These are phyloP conservation scores for Oryzaephilus surinamensis DNA, from an alignment of 1,140 invertebrate species.

Conservation along the genomic window DNA sequence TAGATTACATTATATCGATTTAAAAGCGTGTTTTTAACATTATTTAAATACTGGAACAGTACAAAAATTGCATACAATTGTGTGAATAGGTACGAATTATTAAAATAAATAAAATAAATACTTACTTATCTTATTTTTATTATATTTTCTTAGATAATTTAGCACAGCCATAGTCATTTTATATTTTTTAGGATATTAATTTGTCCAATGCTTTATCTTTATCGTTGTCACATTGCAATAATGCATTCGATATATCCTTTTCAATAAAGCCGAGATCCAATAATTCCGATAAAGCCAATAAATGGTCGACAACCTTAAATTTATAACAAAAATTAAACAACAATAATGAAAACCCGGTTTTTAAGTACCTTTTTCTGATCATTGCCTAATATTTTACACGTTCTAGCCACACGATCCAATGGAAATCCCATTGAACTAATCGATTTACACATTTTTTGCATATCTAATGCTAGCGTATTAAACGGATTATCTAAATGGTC, in stretches of 20 bases:
- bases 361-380: slow-evolving; percentile 74
- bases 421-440: slow-evolving; percentile 79
- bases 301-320: slow-evolving; percentile 62
- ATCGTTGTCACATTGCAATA: slow-evolving; percentile 68
- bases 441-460: slow-evolving; percentile 55
- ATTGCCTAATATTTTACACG: slow-evolving; percentile 59
- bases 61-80: too few species aligned
- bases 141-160: slow-evolving; percentile 6
- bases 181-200: slow-evolving; percentile 54
- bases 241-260: slow-evolving; percentile 58
- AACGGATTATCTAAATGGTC: slow-evolving; percentile 42
- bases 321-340: slow-evolving; percentile 1
- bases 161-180: slow-evolving; percentile 19
- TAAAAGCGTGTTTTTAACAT: too few species aligned
- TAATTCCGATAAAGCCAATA: slow-evolving; percentile 54
- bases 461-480: slow-evolving; percentile 43
- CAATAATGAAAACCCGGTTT: slow-evolving; percentile 11
- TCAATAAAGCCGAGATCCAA: slow-evolving; percentile 75
- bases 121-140: too few species aligned
- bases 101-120: too few species aligned
- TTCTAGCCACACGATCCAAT: slow-evolving; percentile 60
- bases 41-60: too few species aligned
- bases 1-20: too few species aligned
- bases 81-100: too few species aligned
- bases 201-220: slow-evolving; percentile 78